These are phyloP conservation scores for Nycticorax nycticorax DNA, from an alignment of 2,113 vertebrate genomes.

Conservation along the genomic window DNA sequence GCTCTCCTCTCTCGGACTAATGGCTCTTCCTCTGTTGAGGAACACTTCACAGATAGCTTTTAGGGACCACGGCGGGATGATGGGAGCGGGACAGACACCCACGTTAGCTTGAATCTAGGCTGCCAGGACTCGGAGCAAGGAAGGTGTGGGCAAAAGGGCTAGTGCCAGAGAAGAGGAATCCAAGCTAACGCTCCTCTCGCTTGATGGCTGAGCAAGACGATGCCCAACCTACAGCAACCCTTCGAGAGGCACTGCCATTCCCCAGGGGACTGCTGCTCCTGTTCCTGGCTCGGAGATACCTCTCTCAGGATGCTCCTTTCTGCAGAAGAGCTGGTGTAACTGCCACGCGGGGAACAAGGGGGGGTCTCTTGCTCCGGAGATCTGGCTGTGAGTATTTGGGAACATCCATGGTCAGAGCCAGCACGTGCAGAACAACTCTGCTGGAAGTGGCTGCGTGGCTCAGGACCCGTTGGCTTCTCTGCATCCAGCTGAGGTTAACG, in stretches of 20 bases:
- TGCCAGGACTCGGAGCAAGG: neutral
- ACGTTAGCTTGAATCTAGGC: neutral
- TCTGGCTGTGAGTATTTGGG: neutral
- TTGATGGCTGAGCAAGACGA: neutral
- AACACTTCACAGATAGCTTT: neutral
- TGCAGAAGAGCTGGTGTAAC: neutral
- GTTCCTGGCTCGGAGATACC: neutral
- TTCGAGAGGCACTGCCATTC: neutral
- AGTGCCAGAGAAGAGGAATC: fast-evolving
- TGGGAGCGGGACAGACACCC: neutral
- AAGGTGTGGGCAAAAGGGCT: neutral
- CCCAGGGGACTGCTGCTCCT: neutral
- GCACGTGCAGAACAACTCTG: neutral
- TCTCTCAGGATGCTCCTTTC: neutral
- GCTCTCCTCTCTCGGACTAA: neutral
- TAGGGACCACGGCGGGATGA: fast-evolving
- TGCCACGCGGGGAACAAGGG: fast-evolving
- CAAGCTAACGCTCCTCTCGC: too few species aligned
- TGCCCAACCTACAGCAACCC: neutral
- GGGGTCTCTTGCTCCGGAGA: neutral
- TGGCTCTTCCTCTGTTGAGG: neutral
- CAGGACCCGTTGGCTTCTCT: neutral
- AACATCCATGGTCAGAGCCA: neutral
- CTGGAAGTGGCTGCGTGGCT: neutral
- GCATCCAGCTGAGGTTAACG: fast-evolving